phyloP scores from a whole-genome alignment of 2,888 invertebrate species.

The Falcaria lacertinaria region DNA sequence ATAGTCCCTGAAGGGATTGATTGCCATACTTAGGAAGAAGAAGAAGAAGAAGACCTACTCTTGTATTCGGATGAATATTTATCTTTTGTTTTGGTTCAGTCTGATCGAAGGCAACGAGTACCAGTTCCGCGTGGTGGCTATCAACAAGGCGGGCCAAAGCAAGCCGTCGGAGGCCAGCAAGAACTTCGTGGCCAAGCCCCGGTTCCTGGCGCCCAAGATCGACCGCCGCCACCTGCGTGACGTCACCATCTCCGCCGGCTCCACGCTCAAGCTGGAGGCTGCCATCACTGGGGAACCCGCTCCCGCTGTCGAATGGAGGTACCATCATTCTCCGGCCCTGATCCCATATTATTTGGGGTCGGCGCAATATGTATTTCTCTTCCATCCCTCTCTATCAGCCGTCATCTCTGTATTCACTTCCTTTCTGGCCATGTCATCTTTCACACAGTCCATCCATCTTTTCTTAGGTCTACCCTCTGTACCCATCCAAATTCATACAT shows the following conservation, averaged over 20 bases:
- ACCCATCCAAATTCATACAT: no score
- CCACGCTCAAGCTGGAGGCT: conserved; percentile 95
- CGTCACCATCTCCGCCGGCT: conserved; percentile 93
- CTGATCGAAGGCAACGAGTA: conserved; percentile 97
- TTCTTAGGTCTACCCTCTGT: no score
- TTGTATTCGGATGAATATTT: not conserved
- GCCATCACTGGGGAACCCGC: conserved; percentile 97
- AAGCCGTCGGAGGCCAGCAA: conserved; percentile 94
- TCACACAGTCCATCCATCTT: no score
- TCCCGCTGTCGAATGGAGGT: conserved; percentile 94
- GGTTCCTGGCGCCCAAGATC: conserved; percentile 96
- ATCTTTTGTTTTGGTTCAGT: conserved; percentile 29
- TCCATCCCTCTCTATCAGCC: no score
- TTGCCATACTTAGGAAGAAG: no score
- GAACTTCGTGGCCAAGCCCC: conserved; percentile 90
- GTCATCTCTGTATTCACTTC: no score
- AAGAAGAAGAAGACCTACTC: no score
- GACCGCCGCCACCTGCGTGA: conserved; percentile 95
- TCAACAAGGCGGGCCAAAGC: conserved; percentile 97
- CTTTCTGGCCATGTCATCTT: no score
- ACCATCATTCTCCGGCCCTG: no score
- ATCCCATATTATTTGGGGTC: no score
- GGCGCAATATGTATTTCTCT: no score
- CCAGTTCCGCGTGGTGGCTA: conserved; percentile 96
- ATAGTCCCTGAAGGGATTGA: no score